Conservation (phyloP, 2,113 vertebrate species). For the Opisthocomus hoazin region DNA sequence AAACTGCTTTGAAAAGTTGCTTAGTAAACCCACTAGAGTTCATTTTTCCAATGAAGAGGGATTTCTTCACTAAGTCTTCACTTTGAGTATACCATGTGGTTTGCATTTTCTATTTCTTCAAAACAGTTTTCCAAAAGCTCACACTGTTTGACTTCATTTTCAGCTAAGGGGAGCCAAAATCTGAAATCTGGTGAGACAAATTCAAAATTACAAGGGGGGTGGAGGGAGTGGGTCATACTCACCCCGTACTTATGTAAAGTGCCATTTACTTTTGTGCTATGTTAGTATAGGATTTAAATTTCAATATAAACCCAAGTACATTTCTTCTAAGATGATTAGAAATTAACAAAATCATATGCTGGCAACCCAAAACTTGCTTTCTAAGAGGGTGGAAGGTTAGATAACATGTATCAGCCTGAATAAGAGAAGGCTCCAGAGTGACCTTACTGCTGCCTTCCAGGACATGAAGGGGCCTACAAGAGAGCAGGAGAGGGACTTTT, state of each 20-base stretch:
- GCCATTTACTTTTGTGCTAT: not conserved
- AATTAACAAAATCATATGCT: not conserved
- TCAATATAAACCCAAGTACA: not conserved
- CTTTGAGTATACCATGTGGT: not conserved
- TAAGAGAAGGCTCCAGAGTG: too few relatives aligned
- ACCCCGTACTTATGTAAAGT: not conserved
- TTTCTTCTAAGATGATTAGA: not conserved
- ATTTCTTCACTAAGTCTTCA: slow-evolving; percentile 2
- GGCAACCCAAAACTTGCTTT: not conserved
- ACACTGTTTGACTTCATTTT: not conserved
- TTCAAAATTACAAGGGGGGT: not conserved
- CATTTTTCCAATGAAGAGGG: slow-evolving; percentile 19
- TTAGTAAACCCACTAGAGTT: not conserved
- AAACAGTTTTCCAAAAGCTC: not conserved
- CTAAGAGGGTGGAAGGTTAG: not conserved
- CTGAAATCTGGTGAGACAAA: not conserved
- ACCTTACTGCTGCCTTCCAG: too few relatives aligned
- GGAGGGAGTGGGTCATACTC: not conserved
- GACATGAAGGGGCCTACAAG: too few relatives aligned
- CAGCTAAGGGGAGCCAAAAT: not conserved
- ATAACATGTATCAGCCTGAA: too few relatives aligned
- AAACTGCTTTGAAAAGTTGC: slow-evolving; percentile 34
- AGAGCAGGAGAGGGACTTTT: too few relatives aligned
- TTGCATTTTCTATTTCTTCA: slow-evolving; percentile 21
- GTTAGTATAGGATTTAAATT: not conserved